phyloP scores from a whole-genome alignment of 2,797 vertebrate genomes.

The Apogon hyalosoma region DNA sequence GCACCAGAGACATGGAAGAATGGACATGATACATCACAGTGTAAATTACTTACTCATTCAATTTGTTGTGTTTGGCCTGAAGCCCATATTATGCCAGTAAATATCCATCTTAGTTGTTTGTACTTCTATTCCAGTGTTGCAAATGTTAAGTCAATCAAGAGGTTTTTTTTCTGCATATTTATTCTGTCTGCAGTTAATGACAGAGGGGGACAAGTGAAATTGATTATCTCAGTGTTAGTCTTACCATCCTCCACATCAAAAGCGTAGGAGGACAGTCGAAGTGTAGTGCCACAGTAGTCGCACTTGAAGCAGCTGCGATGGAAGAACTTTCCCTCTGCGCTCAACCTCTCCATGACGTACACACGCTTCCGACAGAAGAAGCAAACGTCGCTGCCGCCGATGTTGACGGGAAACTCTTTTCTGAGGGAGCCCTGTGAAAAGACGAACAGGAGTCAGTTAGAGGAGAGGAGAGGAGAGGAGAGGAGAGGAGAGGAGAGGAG shows the following conservation, averaged over 20 bases:
- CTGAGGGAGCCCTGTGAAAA: slow-evolving; percentile 89
- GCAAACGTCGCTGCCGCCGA: slow-evolving; percentile 97
- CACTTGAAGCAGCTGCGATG: slow-evolving; percentile 99
- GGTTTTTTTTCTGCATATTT: too few relatives aligned
- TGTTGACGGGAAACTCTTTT: slow-evolving; percentile 96
- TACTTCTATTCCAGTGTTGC: too few relatives aligned
- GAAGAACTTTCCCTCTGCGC: slow-evolving; percentile 98
- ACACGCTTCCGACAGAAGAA: slow-evolving; percentile 96
- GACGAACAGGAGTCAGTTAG: slow-evolving; percentile 14
- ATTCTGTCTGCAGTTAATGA: too few relatives aligned
- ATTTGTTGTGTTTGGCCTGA: too few relatives aligned
- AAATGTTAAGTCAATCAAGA: too few relatives aligned
- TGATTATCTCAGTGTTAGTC: slow-evolving; percentile 31
- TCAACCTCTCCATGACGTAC: slow-evolving; percentile 98
- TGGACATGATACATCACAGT: too few relatives aligned
- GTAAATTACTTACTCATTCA: too few relatives aligned
- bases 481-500: too few relatives aligned
- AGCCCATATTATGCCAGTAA: too few relatives aligned
- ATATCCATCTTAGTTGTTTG: too few relatives aligned
- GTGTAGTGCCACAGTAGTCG: slow-evolving; percentile 94
- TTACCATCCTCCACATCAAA: slow-evolving; percentile 95
- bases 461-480: not conserved
- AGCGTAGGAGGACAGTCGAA: slow-evolving; percentile 94
- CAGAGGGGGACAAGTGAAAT: not conserved
- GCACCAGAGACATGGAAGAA: not conserved